Evolutionary conservation across 2,113 vertebrate genomes (phyloP).

Genomic region (Galemys pyrenaicus): DNA sequence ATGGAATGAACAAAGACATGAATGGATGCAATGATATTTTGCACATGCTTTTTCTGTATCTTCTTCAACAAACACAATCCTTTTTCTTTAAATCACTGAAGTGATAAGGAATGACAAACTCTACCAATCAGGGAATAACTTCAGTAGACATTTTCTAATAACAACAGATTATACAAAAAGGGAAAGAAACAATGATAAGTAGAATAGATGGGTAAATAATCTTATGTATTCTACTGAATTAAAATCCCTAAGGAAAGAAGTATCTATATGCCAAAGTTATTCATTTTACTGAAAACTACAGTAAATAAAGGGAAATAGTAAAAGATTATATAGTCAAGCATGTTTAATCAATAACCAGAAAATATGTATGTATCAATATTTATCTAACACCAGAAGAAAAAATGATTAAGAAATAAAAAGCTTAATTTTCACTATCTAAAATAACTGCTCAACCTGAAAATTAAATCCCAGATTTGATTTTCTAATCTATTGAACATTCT

Average conservation of each 20-base stretch:
- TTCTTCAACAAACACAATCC: neutral
- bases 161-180: neutral
- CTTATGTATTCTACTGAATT: slow-evolving; percentile 70
- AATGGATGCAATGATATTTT: neutral
- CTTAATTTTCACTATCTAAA: slow-evolving; percentile 83
- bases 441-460: slow-evolving; percentile 84
- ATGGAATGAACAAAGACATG: neutral
- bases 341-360: slow-evolving; percentile 79
- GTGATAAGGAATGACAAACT: neutral
- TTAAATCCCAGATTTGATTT: slow-evolving; percentile 82
- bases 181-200: slow-evolving; percentile 5
- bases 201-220: neutral
- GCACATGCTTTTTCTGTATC: neutral
- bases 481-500: slow-evolving; percentile 78
- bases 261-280: slow-evolving; percentile 50
- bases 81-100: neutral
- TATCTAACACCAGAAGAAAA: slow-evolving; percentile 78
- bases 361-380: slow-evolving; percentile 80
- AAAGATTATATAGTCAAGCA: slow-evolving; percentile 75
- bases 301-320: slow-evolving; percentile 67
- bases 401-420: slow-evolving; percentile 82
- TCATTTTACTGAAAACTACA: slow-evolving; percentile 61
- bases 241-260: slow-evolving; percentile 53
- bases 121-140: neutral
- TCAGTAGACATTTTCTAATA: neutral